phyloP scores from a whole-genome alignment of 1,140 invertebrate genomes.

The Trichomalopsis sarcophagae region DNA sequence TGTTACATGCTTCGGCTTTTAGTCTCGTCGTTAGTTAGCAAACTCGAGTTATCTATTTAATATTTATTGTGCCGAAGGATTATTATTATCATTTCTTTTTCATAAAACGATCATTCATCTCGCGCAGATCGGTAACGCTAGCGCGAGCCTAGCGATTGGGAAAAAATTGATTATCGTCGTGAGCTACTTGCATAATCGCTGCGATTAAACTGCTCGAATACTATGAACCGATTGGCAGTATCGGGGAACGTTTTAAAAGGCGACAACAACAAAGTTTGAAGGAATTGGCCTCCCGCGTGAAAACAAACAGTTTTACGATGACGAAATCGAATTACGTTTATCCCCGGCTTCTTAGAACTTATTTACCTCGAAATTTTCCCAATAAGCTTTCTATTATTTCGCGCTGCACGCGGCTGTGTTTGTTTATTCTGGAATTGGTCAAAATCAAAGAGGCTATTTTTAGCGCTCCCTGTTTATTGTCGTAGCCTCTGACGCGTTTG shows the following conservation, averaged over 20 bases:
- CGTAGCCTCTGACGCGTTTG: background rate
- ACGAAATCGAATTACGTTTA: no score
- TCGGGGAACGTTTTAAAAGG: no score
- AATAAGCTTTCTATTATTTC: no score
- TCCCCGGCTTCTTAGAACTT: no score
- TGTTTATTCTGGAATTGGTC: background rate
- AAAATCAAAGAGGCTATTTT: background rate
- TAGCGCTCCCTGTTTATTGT: background rate
- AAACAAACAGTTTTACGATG: no score
- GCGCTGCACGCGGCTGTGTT: background rate
- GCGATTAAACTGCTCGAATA: no score
- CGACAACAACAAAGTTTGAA: no score
- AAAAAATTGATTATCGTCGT: background rate
- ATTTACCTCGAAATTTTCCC: no score
- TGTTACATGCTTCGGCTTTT: no score
- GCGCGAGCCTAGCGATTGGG: background rate
- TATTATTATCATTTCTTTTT: no score
- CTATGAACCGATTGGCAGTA: no score
- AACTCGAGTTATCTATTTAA: background rate
- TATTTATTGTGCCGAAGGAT: background rate
- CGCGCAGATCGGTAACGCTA: background rate
- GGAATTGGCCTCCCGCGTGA: no score
- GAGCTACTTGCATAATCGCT: background rate
- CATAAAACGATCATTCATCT: background rate
- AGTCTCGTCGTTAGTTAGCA: background rate